Percentiles rank a stretch among this genome's conserved stretches.
These are phyloP conservation scores for Peromyscus eremicus DNA, from an alignment of 2,797 vertebrate genomes.

Conservation along the genomic window DNA sequence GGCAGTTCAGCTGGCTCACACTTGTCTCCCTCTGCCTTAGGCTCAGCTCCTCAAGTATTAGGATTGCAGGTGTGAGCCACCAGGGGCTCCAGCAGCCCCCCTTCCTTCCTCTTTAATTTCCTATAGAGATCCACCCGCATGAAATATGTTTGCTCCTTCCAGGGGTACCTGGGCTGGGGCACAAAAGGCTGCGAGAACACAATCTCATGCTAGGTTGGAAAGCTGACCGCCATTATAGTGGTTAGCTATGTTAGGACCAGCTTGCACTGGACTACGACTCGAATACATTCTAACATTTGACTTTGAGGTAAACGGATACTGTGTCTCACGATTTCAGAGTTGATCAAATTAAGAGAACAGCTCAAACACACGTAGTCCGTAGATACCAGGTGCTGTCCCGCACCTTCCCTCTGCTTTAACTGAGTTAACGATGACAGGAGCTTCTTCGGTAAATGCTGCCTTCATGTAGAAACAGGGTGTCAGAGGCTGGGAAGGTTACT, in stretches of 20 bases:
- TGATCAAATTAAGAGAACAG: conserved; percentile 29
- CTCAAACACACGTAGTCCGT: background rate
- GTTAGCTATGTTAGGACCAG: background rate
- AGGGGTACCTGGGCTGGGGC: background rate
- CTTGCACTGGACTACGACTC: background rate
- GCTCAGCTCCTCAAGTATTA: background rate
- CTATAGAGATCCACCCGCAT: background rate
- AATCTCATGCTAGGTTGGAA: background rate
- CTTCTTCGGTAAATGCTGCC: background rate
- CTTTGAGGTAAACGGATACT: background rate
- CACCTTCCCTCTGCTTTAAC: conserved; percentile 28
- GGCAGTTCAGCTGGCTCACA: background rate
- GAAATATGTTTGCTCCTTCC: background rate
- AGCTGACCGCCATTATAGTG: background rate
- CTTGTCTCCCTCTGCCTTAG: background rate
- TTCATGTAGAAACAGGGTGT: conserved; percentile 35
- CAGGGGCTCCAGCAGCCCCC: background rate
- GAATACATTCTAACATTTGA: conserved; percentile 5
- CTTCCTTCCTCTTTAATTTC: conserved; percentile 13
- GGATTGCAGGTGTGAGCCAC: background rate
- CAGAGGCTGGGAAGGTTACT: background rate
- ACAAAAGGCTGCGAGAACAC: background rate
- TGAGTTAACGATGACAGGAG: background rate
- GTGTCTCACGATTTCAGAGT: conserved; percentile 11
- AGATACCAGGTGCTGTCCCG: background rate